Conservation (phyloP, 2,113 vertebrate genomes). For the Gambusia holbrooki region DNA sequence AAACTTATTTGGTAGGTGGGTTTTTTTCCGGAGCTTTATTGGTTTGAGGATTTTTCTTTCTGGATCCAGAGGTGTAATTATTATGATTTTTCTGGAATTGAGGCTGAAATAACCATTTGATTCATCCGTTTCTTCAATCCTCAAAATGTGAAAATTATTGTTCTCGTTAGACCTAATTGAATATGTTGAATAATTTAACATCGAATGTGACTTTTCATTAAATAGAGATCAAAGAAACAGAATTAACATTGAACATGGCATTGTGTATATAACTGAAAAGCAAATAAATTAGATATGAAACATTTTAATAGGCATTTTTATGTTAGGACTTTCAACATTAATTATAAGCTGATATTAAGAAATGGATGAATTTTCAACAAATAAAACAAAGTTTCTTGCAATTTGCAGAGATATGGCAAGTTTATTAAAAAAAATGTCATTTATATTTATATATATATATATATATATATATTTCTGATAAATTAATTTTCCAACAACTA, state of each 20-base stretch:
- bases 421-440: too few relatives aligned
- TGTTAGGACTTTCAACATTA: background rate
- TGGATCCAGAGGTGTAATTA: too few relatives aligned
- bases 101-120: too few relatives aligned
- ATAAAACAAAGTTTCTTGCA: too few relatives aligned
- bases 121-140: background rate
- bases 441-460: too few relatives aligned
- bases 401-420: too few relatives aligned
- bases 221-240: background rate
- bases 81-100: too few relatives aligned
- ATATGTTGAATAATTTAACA: background rate
- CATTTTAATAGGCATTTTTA: background rate
- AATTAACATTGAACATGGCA: background rate
- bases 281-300: background rate
- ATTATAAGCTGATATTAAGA: background rate
- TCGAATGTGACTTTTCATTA: background rate
- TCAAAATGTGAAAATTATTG: background rate
- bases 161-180: background rate
- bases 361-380: too few relatives aligned
- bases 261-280: background rate
- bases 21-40: background rate
- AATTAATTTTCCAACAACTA: too few relatives aligned
- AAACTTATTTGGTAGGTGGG: accelerated
- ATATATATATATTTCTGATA: too few relatives aligned
- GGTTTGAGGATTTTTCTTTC: too few relatives aligned